These are phyloP conservation scores for Pycnomerus fuliginosus DNA, from an alignment of 2,888 invertebrate genomes.

Conservation along the genomic window DNA sequence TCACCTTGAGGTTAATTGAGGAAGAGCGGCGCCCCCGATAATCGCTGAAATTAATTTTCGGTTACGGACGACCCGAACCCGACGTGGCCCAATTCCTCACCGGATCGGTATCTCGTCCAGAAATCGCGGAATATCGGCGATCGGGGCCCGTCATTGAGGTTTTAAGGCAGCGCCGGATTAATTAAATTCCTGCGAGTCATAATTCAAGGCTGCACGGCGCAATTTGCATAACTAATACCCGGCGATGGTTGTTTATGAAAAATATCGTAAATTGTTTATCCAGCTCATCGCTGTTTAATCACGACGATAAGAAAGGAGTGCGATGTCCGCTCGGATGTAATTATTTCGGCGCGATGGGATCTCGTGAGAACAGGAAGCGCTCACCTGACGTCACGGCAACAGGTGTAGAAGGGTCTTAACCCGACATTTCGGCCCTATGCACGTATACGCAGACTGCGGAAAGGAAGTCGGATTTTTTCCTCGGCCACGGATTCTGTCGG, in stretches of 20 bases:
- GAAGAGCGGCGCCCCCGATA: too few relatives aligned
- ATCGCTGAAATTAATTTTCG: too few relatives aligned
- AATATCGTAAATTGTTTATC: slow-evolving; percentile 5
- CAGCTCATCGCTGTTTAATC: slow-evolving; percentile 3
- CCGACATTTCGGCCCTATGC: slow-evolving; percentile 37
- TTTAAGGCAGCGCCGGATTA: too few relatives aligned
- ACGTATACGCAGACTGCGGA: too few relatives aligned
- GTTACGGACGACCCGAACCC: too few relatives aligned
- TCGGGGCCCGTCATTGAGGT: too few relatives aligned
- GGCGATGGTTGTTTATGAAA: slow-evolving; percentile 9
- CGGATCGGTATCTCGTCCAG: too few relatives aligned
- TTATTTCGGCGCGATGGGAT: slow-evolving; percentile 53
- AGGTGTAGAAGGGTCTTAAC: slow-evolving; percentile 48
- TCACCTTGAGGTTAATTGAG: too few relatives aligned
- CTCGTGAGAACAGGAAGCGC: slow-evolving; percentile 53
- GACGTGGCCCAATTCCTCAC: too few relatives aligned
- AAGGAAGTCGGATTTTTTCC: too few relatives aligned
- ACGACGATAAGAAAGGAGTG: slow-evolving; percentile 24
- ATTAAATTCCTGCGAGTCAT: slow-evolving; percentile 22
- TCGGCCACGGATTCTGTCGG: slow-evolving; percentile 11
- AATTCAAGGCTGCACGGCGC: slow-evolving; percentile 15
- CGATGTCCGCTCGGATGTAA: slow-evolving; percentile 49
- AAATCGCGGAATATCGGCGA: too few relatives aligned
- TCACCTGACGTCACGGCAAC: slow-evolving; percentile 47
- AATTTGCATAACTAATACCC: slow-evolving; percentile 21